phyloP scores from a whole-genome alignment of 64 coral and sea anemone species.

The Stylophora pistillata region DNA sequence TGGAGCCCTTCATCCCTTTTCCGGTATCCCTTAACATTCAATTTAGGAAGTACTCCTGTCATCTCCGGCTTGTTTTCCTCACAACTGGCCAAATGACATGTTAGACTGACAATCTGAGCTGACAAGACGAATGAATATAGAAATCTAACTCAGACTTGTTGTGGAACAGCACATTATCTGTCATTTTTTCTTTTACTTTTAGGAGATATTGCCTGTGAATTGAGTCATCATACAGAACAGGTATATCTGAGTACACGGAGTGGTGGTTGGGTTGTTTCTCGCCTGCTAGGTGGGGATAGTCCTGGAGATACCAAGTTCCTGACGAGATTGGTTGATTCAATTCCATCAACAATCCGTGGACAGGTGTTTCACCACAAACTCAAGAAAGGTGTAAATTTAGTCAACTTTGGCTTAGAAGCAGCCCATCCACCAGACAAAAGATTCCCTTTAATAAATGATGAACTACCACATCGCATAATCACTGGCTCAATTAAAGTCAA shows the following conservation, averaged over 20 bases:
- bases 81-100: too few species aligned
- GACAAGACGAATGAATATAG: too few species aligned
- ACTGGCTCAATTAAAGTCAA: conserved; percentile 64
- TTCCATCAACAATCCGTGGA: conserved; percentile 6
- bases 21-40: too few species aligned
- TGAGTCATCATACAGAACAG: conserved; percentile 72
- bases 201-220: conserved; percentile 83
- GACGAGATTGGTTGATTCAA: neutral
- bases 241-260: conserved; percentile 70
- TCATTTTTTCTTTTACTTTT: neutral
- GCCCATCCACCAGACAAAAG: neutral
- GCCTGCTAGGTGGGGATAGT: conserved; percentile 29
- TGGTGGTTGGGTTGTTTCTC: conserved; percentile 49
- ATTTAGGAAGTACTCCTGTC: too few species aligned
- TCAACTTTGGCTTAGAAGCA: conserved; percentile 66
- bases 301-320: conserved; percentile 34
- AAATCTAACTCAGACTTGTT: too few species aligned
- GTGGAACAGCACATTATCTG: too few species aligned
- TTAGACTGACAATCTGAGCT: too few species aligned
- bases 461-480: conserved; percentile 67
- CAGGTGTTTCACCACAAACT: neutral
- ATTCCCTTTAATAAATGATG: conserved; percentile 56
- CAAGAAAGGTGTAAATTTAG: neutral
- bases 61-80: too few species aligned
- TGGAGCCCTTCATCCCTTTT: too few species aligned